A percentile compares a stretch with the other conserved stretches of the same genome.
phyloP scores from a whole-genome alignment of 2,113 vertebrate species.

The Aramus guarauna region DNA sequence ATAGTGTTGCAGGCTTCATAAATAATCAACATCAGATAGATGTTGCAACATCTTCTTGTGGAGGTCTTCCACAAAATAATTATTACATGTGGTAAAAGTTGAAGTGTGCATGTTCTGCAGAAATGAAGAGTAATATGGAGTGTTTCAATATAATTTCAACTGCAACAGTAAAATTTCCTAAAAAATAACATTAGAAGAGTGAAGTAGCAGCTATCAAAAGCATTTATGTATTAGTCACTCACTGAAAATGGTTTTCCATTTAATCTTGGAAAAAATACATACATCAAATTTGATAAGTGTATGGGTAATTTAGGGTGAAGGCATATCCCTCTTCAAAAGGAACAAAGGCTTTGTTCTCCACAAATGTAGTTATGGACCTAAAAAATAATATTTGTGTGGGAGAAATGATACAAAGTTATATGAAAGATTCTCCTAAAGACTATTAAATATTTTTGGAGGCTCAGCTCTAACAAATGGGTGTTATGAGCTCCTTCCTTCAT shows the following conservation, averaged over 20 bases:
- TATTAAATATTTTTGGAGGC: background rate
- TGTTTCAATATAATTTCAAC: background rate
- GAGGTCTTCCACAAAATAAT: background rate
- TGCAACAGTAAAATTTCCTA: background rate
- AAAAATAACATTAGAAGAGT: background rate
- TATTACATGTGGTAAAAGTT: background rate
- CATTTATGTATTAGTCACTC: background rate
- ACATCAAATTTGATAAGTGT: background rate
- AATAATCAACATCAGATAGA: background rate
- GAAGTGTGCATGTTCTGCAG: accelerated
- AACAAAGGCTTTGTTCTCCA: background rate
- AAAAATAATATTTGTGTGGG: background rate
- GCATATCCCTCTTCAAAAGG: background rate
- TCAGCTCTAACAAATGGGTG: background rate
- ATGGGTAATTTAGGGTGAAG: background rate
- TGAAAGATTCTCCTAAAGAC: background rate
- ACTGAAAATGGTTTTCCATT: background rate
- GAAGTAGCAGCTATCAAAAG: background rate
- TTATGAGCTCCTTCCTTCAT: background rate
- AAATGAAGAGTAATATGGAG: background rate
- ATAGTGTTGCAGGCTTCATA: background rate
- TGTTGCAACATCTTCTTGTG: background rate
- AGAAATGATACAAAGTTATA: background rate
- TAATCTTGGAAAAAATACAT: background rate
- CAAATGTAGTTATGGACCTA: background rate